Conservation (phyloP, 2,113 vertebrate genomes). For the Chrysemys picta region DNA sequence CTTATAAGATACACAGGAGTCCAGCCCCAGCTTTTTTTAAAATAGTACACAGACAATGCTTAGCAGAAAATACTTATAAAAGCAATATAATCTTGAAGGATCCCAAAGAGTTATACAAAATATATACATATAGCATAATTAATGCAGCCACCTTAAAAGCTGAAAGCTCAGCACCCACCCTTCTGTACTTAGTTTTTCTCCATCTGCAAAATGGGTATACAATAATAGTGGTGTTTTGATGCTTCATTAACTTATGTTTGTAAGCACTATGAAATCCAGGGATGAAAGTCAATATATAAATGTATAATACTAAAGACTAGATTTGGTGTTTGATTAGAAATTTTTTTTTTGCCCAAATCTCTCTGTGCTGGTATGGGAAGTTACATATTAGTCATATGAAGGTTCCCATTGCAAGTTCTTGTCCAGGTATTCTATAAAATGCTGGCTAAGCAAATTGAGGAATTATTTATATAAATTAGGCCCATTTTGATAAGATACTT, state of each 20-base stretch:
- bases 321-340: not conserved
- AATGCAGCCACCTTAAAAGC: not conserved
- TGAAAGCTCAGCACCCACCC: not conserved
- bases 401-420: not conserved
- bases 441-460: not conserved
- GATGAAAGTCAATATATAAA: fast-evolving
- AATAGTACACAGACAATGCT: not conserved
- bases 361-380: not conserved
- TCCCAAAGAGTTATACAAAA: not conserved
- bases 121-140: not conserved
- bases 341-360: too few relatives aligned
- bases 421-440: not conserved
- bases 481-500: not conserved
- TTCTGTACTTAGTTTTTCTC: not conserved
- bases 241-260: not conserved
- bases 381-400: not conserved
- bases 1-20: fast-evolving
- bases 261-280: not conserved
- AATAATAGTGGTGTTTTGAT: not conserved
- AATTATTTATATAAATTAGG: fast-evolving
- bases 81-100: not conserved
- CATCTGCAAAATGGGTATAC: not conserved
- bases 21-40: not conserved
- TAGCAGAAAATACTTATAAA: not conserved
- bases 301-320: not conserved